A percentile compares a stretch with the other conserved stretches of the same genome.
phyloP scores from a whole-genome alignment of 1,140 invertebrate species.

The Micrasema minimum region DNA sequence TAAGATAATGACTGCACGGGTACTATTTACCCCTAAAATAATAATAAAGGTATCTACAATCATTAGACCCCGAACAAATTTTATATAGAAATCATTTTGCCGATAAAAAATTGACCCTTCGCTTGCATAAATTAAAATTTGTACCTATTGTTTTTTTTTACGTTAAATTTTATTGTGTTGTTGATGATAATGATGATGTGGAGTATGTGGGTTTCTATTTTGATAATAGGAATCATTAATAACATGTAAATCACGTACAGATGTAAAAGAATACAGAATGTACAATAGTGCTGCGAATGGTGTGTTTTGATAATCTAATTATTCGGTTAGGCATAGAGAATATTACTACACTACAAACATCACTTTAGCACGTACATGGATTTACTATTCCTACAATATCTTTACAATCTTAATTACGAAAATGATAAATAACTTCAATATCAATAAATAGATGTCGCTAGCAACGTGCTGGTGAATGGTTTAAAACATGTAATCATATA shows the following conservation, averaged over 20 bases:
- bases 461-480: too few species aligned
- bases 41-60: background rate
- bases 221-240: conserved; percentile 54
- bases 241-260: conserved; percentile 51
- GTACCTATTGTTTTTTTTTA: conserved; percentile 43
- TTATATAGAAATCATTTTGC: background rate
- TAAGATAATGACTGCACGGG: conserved; percentile 46
- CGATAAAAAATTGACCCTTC: conserved; percentile 51
- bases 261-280: conserved; percentile 34
- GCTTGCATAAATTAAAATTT: conserved; percentile 53
- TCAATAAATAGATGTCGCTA: too few species aligned
- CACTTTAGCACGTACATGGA: too few species aligned
- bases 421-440: too few species aligned
- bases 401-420: too few species aligned
- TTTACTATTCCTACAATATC: too few species aligned
- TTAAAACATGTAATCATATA: too few species aligned
- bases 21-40: conserved; percentile 26
- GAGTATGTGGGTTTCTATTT: conserved; percentile 52
- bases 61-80: conserved; percentile 6
- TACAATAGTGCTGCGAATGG: conserved; percentile 1
- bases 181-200: conserved; percentile 45
- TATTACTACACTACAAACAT: too few species aligned
- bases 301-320: too few species aligned
- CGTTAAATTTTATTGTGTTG: conserved; percentile 36
- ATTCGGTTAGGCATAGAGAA: too few species aligned